A percentile compares a stretch with the other conserved stretches of the same genome.
Conservation (phyloP, 2,888 invertebrate genomes). For the Folsomia manolachei region DNA sequence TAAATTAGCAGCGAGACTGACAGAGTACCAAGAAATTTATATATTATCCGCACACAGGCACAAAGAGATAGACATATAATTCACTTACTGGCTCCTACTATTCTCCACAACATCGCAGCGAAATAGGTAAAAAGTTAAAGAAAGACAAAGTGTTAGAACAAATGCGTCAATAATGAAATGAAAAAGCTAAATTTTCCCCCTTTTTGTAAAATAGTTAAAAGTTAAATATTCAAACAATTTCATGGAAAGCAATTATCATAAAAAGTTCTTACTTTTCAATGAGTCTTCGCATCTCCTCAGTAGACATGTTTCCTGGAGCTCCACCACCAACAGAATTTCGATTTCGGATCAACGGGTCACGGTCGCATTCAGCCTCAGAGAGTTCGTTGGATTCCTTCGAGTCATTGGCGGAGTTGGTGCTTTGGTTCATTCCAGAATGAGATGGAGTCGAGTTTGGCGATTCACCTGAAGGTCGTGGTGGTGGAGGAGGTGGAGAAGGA, state of each 20-base stretch:
- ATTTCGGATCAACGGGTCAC: constrained; percentile 67
- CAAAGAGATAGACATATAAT: neutral
- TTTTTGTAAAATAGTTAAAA: neutral
- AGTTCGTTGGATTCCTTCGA: constrained; percentile 92
- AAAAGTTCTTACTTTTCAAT: constrained; percentile 84
- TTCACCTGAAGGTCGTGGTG: constrained; percentile 70
- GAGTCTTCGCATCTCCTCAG: constrained; percentile 95
- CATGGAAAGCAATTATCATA: neutral
- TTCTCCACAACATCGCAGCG: neutral
- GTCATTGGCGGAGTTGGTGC: constrained; percentile 77
- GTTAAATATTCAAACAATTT: neutral
- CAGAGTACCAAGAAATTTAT: too few relatives aligned
- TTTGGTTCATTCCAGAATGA: constrained; percentile 65
- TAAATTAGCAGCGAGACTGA: too few relatives aligned
- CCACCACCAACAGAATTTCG: constrained; percentile 46
- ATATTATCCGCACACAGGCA: neutral
- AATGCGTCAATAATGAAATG: neutral
- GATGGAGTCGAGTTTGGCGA: constrained; percentile 49
- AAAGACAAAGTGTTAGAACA: neutral
- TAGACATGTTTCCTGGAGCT: constrained; percentile 63
- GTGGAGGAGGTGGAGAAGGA: constrained; percentile 63
- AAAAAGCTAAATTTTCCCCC: neutral
- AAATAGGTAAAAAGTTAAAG: neutral
- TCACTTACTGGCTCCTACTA: constrained; percentile 39
- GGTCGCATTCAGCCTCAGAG: constrained; percentile 86